Evolutionary conservation across 2,113 vertebrate genomes (phyloP).

Genomic region (Malurus cyaneus): DNA sequence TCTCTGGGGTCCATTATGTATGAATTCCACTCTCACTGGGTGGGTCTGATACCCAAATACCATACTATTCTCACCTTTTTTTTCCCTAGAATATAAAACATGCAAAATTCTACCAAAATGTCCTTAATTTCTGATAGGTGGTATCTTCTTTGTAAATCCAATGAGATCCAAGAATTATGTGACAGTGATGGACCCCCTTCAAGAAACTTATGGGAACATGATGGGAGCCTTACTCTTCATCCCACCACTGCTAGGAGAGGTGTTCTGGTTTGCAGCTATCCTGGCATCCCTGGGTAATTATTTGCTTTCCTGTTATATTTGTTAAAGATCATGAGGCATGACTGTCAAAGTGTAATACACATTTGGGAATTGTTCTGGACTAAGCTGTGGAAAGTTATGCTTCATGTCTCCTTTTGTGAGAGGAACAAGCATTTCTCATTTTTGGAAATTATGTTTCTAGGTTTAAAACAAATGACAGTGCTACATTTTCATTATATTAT

Average conservation of each 20-base stretch:
- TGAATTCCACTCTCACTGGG: not conserved
- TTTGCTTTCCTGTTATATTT: not conserved
- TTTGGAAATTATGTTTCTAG: not conserved
- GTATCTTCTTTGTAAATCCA: slow-evolving; percentile 80
- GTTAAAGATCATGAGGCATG: not conserved
- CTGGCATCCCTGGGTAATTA: slow-evolving; percentile 81
- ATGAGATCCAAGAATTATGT: slow-evolving; percentile 83
- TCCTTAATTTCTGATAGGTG: slow-evolving; percentile 57
- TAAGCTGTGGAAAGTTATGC: not conserved
- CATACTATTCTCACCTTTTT: not conserved
- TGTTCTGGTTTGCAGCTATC: slow-evolving; percentile 83
- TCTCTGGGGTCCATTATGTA: not conserved
- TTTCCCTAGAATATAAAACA: not conserved
- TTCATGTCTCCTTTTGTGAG: not conserved
- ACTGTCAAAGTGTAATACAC: not conserved
- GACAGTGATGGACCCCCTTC: slow-evolving; percentile 82
- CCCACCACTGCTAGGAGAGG: slow-evolving; percentile 74
- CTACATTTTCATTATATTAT: not conserved
- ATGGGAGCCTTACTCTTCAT: slow-evolving; percentile 74
- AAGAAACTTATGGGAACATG: slow-evolving; percentile 76
- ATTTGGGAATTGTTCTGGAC: not conserved
- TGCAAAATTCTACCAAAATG: not conserved
- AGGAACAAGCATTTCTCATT: not conserved
- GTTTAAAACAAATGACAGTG: not conserved
- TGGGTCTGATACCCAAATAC: not conserved